Evolutionary conservation across 2,113 vertebrate genomes (phyloP).

Genomic region (Sus scrofa): DNA sequence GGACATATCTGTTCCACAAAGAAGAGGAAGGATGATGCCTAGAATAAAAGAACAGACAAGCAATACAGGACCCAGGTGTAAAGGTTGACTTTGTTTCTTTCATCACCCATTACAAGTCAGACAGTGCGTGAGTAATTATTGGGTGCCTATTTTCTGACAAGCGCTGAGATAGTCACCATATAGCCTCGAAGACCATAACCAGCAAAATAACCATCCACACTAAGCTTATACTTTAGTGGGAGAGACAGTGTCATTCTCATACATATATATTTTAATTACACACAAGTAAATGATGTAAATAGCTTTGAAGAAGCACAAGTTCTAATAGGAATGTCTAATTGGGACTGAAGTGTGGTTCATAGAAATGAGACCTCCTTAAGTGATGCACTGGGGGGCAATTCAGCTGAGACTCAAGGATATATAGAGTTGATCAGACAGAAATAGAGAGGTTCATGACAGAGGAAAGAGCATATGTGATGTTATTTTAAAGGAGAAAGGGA

Average conservation of each 20-base stretch:
- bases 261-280: too few relatives aligned
- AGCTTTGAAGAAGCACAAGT: not conserved
- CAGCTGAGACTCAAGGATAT: not conserved
- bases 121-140: fast-evolving
- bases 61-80: not conserved
- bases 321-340: not conserved
- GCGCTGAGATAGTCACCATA: not conserved
- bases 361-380: not conserved
- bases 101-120: not conserved
- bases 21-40: not conserved
- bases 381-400: not conserved
- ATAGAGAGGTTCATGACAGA: not conserved
- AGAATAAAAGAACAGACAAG: not conserved
- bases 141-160: not conserved
- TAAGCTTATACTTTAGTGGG: not conserved
- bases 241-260: too few relatives aligned
- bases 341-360: not conserved
- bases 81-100: not conserved
- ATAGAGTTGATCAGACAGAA: not conserved
- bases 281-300: not conserved
- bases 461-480: not conserved
- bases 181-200: not conserved
- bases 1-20: not conserved
- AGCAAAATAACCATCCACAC: not conserved
- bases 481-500: not conserved